A percentile compares a stretch with the other conserved stretches of the same genome.
Conservation (phyloP, 2,888 invertebrate genomes). For the Pristionchus mayeri region DNA sequence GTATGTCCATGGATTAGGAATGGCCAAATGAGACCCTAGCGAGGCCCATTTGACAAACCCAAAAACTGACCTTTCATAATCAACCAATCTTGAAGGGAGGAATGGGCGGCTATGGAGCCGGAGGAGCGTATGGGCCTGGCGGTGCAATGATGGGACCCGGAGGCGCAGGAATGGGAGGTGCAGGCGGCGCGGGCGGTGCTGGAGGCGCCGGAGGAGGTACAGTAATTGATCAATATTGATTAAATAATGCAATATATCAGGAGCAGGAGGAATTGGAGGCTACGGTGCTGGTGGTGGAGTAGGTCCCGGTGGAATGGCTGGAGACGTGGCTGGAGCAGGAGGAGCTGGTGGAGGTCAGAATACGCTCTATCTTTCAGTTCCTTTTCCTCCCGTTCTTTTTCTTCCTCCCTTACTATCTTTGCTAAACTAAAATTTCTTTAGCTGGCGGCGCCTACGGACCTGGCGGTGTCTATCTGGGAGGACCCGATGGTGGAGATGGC, state of each 20-base stretch:
- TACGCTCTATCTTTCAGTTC: too few species aligned
- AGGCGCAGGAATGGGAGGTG: slow-evolving; percentile 39
- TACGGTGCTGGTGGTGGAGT: slow-evolving; percentile 28
- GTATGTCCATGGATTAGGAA: not conserved
- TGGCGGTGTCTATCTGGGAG: slow-evolving; percentile 34
- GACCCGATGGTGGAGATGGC: slow-evolving; percentile 39
- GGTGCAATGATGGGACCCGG: slow-evolving; percentile 35
- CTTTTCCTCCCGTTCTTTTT: too few species aligned
- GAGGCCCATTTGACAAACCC: not conserved
- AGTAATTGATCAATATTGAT: not conserved
- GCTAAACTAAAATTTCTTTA: too few species aligned
- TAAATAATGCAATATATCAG: too few species aligned
- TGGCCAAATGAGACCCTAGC: slow-evolving; percentile 20
- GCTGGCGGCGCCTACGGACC: slow-evolving; percentile 3
- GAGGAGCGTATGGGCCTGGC: slow-evolving; percentile 34
- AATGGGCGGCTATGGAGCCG: slow-evolving; percentile 47
- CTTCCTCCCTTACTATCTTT: too few species aligned
- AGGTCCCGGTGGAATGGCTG: slow-evolving; percentile 21
- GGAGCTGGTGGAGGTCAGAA: slow-evolving; percentile 38
- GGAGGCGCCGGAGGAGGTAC: slow-evolving; percentile 46
- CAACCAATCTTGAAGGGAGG: slow-evolving; percentile 34
- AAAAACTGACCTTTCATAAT: not conserved
- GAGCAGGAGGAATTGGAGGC: slow-evolving; percentile 46
- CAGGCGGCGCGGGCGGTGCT: slow-evolving; percentile 44
- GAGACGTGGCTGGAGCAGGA: slow-evolving; percentile 41